Evolutionary conservation across 2,797 vertebrate species (phyloP).

Genomic region (Nyctalus aviator): DNA sequence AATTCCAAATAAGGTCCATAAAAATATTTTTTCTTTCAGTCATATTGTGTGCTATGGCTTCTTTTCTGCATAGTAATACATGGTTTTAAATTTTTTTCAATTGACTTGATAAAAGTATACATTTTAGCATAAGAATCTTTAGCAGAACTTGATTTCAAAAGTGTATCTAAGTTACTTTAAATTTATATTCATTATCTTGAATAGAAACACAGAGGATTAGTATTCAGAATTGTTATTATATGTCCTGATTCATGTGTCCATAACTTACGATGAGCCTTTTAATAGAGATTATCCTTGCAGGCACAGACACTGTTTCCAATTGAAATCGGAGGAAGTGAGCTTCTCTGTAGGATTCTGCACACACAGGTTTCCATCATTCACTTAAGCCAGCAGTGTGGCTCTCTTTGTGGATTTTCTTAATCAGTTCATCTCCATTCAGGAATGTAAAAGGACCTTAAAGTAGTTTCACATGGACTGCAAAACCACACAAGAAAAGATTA

Average conservation of each 20-base stretch:
- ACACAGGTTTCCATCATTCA: slow-evolving; percentile 62
- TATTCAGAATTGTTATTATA: slow-evolving; percentile 51
- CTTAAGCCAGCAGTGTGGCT: slow-evolving; percentile 67
- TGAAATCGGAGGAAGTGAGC: not conserved
- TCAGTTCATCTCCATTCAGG: slow-evolving; percentile 82
- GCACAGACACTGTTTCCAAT: slow-evolving; percentile 59
- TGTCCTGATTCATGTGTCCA: slow-evolving; percentile 54
- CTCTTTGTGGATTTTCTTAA: slow-evolving; percentile 79
- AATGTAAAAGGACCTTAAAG: slow-evolving; percentile 84
- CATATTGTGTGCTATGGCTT: not conserved
- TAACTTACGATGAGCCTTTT: slow-evolving; percentile 69
- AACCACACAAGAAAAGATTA: slow-evolving; percentile 84
- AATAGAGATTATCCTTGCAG: slow-evolving; percentile 72
- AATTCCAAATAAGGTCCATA: slow-evolving; percentile 71
- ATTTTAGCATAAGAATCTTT: slow-evolving; percentile 72
- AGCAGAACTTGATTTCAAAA: slow-evolving; percentile 73
- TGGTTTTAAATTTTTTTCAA: slow-evolving; percentile 64
- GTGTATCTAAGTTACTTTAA: slow-evolving; percentile 73
- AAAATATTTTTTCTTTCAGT: slow-evolving; percentile 60
- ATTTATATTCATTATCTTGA: slow-evolving; percentile 72
- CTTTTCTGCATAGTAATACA: slow-evolving; percentile 33
- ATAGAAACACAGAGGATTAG: slow-evolving; percentile 70
- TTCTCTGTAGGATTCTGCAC: slow-evolving; percentile 63
- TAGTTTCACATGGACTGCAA: slow-evolving; percentile 80
- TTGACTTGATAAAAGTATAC: slow-evolving; percentile 64